Conservation (phyloP, 2,888 invertebrate genomes). For the Hypselothyrea guttata region DNA sequence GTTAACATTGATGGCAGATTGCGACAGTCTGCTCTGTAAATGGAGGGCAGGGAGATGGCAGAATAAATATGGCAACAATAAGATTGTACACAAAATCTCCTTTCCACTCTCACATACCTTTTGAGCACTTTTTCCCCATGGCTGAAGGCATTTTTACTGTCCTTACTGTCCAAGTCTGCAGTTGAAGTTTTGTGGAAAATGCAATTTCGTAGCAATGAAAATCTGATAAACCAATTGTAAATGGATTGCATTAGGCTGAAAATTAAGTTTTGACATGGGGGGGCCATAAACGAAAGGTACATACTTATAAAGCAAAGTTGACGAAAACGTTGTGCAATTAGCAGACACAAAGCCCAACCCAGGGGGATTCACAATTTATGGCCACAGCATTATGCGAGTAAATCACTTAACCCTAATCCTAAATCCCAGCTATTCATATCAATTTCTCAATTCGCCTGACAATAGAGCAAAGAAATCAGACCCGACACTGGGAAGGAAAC, state of each 20-base stretch:
- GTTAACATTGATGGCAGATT: conserved; percentile 55
- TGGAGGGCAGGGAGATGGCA: conserved; percentile 21
- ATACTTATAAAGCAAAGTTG: conserved; percentile 11
- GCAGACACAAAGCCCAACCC: conserved; percentile 42
- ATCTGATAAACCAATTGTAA: conserved; percentile 67
- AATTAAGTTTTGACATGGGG: conserved; percentile 33
- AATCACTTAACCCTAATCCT: conserved; percentile 67
- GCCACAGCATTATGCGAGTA: conserved; percentile 34
- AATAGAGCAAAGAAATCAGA: conserved; percentile 26
- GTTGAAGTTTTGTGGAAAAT: conserved; percentile 59
- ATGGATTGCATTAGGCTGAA: conserved; percentile 53
- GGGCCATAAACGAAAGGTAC: conserved; percentile 1
- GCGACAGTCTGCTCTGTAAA: conserved; percentile 37
- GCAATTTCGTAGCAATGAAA: conserved; percentile 61
- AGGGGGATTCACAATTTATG: conserved; percentile 7
- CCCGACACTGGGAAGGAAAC: conserved; percentile 38
- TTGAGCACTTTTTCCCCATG: conserved; percentile 27
- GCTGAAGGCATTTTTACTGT: conserved; percentile 39
- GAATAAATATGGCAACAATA: conserved; percentile 63
- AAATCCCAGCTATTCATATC: conserved; percentile 57
- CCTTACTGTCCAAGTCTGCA: conserved; percentile 29
- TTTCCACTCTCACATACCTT: conserved; percentile 12
- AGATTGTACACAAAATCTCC: conserved; percentile 13
- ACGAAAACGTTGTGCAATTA: conserved; percentile 49
- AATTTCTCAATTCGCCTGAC: conserved; percentile 49